phyloP scores from a whole-genome alignment of 2,797 vertebrate species.

The Fundulus diaphanus region DNA sequence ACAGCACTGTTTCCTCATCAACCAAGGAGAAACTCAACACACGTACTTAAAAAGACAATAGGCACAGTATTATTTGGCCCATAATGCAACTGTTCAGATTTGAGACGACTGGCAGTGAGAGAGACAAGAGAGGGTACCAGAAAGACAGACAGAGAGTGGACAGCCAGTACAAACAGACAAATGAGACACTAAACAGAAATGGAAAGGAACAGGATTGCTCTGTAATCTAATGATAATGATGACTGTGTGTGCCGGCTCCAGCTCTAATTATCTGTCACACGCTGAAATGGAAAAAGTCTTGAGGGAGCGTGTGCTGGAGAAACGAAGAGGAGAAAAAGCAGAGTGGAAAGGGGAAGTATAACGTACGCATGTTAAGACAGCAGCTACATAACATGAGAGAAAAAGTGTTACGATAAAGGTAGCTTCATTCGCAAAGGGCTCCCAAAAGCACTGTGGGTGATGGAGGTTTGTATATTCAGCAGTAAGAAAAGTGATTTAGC shows the following conservation, averaged over 20 bases:
- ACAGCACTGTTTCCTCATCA: background rate
- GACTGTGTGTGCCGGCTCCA: constrained; percentile 38
- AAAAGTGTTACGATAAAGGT: background rate
- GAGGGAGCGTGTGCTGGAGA: constrained; percentile 24
- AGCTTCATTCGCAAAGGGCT: background rate
- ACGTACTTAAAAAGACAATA: background rate
- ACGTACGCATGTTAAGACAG: constrained; percentile 23
- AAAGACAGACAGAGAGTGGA: constrained; percentile 26
- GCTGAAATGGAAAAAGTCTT: constrained; percentile 65
- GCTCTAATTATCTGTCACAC: constrained; percentile 68
- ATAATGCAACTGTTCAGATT: background rate
- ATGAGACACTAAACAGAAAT: constrained; percentile 57
- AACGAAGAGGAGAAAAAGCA: constrained; percentile 7
- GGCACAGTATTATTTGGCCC: background rate
- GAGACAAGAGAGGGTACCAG: constrained; percentile 9
- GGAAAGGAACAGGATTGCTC: constrained; percentile 44
- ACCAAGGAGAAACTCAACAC: background rate
- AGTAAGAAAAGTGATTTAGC: background rate
- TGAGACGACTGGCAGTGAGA: constrained; percentile 23
- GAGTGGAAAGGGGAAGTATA: background rate
- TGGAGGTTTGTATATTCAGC: background rate
- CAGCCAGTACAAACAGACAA: constrained; percentile 43
- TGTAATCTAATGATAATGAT: constrained; percentile 65
- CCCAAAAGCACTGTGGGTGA: background rate
- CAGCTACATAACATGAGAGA: constrained; percentile 36